Percentiles rank a stretch among this genome's conserved stretches.
Conservation (phyloP, 1,140 invertebrate genomes). For the Melipona quadrifasciata region DNA sequence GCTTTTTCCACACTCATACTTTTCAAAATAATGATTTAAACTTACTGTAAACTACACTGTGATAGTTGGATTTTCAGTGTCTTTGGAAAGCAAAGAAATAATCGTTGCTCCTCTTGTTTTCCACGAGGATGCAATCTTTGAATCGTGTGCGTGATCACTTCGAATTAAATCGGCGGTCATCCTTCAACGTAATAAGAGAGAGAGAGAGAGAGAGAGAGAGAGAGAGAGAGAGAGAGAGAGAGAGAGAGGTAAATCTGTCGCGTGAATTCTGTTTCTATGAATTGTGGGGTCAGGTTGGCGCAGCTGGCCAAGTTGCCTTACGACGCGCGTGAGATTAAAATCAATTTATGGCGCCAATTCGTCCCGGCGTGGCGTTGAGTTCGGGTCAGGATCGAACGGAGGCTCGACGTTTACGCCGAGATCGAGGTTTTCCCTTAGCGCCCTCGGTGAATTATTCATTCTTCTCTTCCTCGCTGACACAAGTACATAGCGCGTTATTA, state of each 20-base stretch:
- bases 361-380: conserved; percentile 36
- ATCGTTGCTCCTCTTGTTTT: no score
- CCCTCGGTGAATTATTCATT: conserved; percentile 19
- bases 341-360: conserved; percentile 71
- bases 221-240: no score
- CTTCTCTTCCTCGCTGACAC: not conserved
- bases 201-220: no score
- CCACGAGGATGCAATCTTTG: no score
- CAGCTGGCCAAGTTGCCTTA: conserved; percentile 67
- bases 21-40: no score
- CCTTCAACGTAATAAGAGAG: no score
- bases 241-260: conserved; percentile 66
- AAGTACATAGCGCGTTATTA: conserved; percentile 15
- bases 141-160: no score
- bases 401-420: not conserved
- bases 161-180: no score
- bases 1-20: no score
- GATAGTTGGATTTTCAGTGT: no score
- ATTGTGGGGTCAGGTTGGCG: conserved; percentile 55
- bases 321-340: conserved; percentile 69
- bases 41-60: no score
- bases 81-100: no score
- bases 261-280: conserved; percentile 68
- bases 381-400: conserved; percentile 8
- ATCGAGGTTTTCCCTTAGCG: not conserved